Conservation (phyloP, 1,140 invertebrate genomes). For the Argopecten irradians region DNA sequence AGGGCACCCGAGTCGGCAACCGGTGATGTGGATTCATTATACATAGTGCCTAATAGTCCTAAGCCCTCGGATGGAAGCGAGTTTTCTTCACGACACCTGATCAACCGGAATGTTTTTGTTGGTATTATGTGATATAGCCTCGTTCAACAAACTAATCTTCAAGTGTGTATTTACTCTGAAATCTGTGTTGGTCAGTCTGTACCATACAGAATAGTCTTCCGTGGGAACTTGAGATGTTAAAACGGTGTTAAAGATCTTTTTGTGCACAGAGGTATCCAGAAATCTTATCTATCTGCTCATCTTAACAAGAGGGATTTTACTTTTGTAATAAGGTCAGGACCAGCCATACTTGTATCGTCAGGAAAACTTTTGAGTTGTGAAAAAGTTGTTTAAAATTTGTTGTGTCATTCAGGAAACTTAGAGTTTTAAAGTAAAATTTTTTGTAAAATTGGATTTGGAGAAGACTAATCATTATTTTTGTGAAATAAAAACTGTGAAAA, state of each 20-base stretch:
- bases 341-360: neutral
- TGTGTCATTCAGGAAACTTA: neutral
- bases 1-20: too few species aligned
- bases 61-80: neutral
- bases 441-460: too few species aligned
- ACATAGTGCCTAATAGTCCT: conserved; percentile 15
- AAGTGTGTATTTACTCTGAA: neutral
- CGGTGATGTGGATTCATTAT: neutral
- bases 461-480: too few species aligned
- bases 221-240: neutral
- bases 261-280: neutral
- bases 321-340: neutral
- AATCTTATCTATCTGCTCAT: neutral
- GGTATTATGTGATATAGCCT: neutral
- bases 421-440: too few species aligned
- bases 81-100: neutral
- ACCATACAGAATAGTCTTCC: neutral
- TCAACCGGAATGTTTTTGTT: neutral
- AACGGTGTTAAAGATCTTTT: neutral
- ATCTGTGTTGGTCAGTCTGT: neutral
- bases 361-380: neutral
- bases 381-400: neutral
- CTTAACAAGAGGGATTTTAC: neutral
- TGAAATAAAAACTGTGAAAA: neutral
- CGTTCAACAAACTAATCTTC: neutral